Percentiles rank a stretch among this genome's conserved stretches.
These are phyloP conservation scores for Menidia menidia DNA, from an alignment of 2,797 vertebrate genomes.

Conservation along the genomic window DNA sequence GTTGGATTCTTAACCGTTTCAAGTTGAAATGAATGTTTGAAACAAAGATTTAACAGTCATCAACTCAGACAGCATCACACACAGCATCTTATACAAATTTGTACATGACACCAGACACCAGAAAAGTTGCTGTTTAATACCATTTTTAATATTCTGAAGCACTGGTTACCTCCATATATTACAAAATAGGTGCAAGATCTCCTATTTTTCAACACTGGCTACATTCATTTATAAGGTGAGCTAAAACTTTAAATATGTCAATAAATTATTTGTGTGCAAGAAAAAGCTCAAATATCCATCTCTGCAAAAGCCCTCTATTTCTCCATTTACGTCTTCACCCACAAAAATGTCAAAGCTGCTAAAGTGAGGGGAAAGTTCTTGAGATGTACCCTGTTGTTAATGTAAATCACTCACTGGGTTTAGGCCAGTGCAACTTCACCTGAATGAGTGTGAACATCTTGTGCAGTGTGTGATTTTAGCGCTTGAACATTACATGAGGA, in stretches of 20 bases:
- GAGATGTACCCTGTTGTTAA: slow-evolving; percentile 32
- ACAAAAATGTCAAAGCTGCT: slow-evolving; percentile 2
- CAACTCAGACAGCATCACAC: not conserved
- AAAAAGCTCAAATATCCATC: slow-evolving; percentile 42
- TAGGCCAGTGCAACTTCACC: slow-evolving; percentile 35
- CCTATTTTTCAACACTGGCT: slow-evolving; percentile 73
- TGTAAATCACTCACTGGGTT: slow-evolving; percentile 20
- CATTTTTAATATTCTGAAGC: slow-evolving; percentile 80
- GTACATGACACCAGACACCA: slow-evolving; percentile 48
- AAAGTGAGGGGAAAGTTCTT: slow-evolving; percentile 29
- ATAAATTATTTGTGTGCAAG: slow-evolving; percentile 60
- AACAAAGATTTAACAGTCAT: not conserved
- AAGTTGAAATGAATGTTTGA: not conserved
- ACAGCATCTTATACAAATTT: not conserved
- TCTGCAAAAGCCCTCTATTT: slow-evolving; percentile 17
- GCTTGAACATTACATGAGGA: slow-evolving; percentile 67
- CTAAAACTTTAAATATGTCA: slow-evolving; percentile 54
- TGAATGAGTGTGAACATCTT: slow-evolving; percentile 47
- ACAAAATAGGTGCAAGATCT: slow-evolving; percentile 78
- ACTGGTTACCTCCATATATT: slow-evolving; percentile 77
- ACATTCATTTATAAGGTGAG: slow-evolving; percentile 67
- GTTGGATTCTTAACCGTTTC: not conserved
- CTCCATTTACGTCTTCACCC: slow-evolving; percentile 17
- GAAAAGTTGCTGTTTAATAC: slow-evolving; percentile 68
- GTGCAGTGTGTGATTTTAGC: slow-evolving; percentile 39